These are phyloP conservation scores for Acipenser oxyrinchus DNA, from an alignment of 2,797 vertebrate species.

Conservation along the genomic window DNA sequence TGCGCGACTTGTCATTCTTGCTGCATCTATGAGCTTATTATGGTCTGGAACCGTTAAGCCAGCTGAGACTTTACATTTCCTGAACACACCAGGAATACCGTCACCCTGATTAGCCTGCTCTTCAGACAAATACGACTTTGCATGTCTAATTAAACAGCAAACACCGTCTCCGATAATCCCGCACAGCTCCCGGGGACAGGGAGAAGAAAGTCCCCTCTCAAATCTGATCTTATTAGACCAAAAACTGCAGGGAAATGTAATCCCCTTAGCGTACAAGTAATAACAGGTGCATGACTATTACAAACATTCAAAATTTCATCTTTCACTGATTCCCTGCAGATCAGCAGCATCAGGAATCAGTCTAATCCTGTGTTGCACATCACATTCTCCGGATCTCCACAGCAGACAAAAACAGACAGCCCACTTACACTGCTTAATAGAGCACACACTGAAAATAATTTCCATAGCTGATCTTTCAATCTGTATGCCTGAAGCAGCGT, in stretches of 20 bases:
- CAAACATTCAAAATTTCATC: background rate
- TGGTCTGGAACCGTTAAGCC: constrained; percentile 43
- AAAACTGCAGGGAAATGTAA: constrained; percentile 35
- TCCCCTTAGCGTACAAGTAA: constrained; percentile 20
- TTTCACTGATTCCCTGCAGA: constrained; percentile 28
- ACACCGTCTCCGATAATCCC: constrained; percentile 38
- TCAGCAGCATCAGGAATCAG: constrained; percentile 20
- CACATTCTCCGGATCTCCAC: constrained; percentile 19
- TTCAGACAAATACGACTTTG: constrained; percentile 29
- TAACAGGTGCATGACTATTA: background rate
- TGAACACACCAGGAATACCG: constrained; percentile 33
- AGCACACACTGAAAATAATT: constrained; percentile 7
- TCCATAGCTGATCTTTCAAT: constrained; percentile 39
- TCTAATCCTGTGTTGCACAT: constrained; percentile 12
- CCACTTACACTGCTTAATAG: constrained; percentile 9
- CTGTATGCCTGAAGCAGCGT: constrained; percentile 14
- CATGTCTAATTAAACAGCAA: constrained; percentile 49
- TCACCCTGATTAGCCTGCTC: constrained; percentile 40
- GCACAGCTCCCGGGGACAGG: constrained; percentile 37
- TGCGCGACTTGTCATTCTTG: too few species aligned
- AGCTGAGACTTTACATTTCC: constrained; percentile 25
- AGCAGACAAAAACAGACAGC: constrained; percentile 30
- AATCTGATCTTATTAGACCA: constrained; percentile 33
- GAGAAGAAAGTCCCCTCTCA: constrained; percentile 28
- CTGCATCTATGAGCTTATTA: too few species aligned